Evolutionary conservation across 2,888 invertebrate genomes (phyloP).

Genomic region (Brachyptera risi): DNA sequence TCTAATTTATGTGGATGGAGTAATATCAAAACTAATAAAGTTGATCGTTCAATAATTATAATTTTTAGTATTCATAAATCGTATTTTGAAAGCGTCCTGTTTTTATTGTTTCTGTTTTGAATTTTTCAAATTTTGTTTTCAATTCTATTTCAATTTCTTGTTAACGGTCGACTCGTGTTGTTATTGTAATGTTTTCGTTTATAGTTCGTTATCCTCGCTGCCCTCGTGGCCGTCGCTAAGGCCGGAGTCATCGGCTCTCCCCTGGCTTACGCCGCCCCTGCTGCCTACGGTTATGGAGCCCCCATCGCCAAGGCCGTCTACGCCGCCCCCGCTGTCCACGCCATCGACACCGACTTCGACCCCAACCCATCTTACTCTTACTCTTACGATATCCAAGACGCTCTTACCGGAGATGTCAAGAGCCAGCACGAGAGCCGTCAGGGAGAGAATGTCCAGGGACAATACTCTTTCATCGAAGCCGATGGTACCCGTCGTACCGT

Average conservation of each 20-base stretch:
- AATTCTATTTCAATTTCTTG: too few relatives aligned
- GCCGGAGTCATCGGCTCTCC: slow-evolving; percentile 31
- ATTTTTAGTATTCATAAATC: too few relatives aligned
- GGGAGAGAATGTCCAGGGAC: slow-evolving; percentile 30
- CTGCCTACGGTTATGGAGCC: slow-evolving; percentile 15
- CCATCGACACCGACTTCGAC: slow-evolving; percentile 26
- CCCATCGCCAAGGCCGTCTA: slow-evolving; percentile 15
- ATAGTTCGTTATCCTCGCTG: slow-evolving; percentile 28
- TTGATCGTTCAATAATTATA: too few relatives aligned
- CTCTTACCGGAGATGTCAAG: slow-evolving; percentile 32
- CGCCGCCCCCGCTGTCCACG: neutral
- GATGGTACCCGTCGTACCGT: slow-evolving; percentile 31
- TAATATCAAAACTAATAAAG: too few relatives aligned
- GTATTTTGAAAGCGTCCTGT: too few relatives aligned
- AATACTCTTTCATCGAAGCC: slow-evolving; percentile 31
- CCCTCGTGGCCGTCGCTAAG: slow-evolving; percentile 31
- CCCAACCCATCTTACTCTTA: slow-evolving; percentile 34
- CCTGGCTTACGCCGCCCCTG: slow-evolving; percentile 18
- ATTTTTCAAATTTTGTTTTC: too few relatives aligned
- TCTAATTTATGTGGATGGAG: too few relatives aligned
- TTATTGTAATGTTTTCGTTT: too few relatives aligned
- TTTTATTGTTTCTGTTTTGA: too few relatives aligned
- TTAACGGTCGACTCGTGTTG: too few relatives aligned
- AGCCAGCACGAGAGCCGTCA: slow-evolving; percentile 30
- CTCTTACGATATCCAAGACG: slow-evolving; percentile 29